Conservation (phyloP, 2,888 invertebrate genomes). For the Biston stratarius region DNA sequence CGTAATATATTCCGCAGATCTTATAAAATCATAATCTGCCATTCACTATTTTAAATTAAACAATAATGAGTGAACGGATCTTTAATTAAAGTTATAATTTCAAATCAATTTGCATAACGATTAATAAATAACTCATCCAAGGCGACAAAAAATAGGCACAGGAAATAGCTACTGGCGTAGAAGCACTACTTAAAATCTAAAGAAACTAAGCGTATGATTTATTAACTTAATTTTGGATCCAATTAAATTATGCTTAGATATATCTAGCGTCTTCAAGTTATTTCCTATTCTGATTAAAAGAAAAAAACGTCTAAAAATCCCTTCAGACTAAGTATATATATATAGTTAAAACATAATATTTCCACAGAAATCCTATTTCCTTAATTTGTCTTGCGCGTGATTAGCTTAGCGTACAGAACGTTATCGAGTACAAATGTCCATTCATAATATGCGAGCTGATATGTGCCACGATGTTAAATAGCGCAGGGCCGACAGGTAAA, state of each 20-base stretch:
- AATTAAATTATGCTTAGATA: constrained; percentile 4
- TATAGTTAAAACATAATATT: not conserved
- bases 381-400: not conserved
- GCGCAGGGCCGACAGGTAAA: not conserved
- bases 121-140: constrained; percentile 1
- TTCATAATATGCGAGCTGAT: no score
- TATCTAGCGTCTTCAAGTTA: not conserved
- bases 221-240: constrained; percentile 8
- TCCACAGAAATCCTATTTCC: not conserved
- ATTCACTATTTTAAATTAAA: constrained; percentile 9
- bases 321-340: not conserved
- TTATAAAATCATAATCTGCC: not conserved
- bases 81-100: constrained; percentile 5
- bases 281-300: not conserved
- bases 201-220: constrained; percentile 3
- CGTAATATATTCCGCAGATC: no score
- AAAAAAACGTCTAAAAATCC: not conserved
- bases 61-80: constrained; percentile 2
- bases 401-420: not conserved
- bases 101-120: constrained; percentile 9
- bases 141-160: constrained; percentile 9
- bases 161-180: constrained; percentile 16
- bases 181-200: constrained; percentile 8
- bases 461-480: no score
- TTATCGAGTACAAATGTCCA: not conserved